A percentile compares a stretch with the other conserved stretches of the same genome.
Conservation (phyloP, 2,113 vertebrate genomes). For the Aramus guarauna region DNA sequence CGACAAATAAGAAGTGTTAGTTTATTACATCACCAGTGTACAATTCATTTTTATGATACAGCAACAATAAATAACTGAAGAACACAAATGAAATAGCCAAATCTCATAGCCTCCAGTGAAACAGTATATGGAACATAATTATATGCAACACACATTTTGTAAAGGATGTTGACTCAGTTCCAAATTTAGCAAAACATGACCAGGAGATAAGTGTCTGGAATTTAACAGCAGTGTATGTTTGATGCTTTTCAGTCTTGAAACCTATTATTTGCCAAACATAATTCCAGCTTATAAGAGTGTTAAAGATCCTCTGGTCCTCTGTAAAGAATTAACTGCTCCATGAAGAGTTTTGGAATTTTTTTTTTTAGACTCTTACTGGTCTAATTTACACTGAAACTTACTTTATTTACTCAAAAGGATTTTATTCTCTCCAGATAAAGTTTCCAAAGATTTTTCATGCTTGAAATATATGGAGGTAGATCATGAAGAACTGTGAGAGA, state of each 20-base stretch:
- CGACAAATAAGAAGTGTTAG: neutral
- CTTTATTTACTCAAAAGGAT: neutral
- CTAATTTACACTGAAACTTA: neutral
- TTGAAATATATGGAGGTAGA: neutral
- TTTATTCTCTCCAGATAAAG: neutral
- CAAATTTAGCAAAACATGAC: neutral
- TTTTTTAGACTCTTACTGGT: neutral
- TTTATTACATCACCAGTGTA: neutral
- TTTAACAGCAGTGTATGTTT: neutral
- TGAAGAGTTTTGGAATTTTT: neutral
- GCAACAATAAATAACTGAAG: neutral
- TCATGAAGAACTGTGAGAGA: neutral
- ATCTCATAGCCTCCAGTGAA: neutral
- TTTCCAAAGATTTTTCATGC: neutral
- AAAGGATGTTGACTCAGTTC: constrained; percentile 5
- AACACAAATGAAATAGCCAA: neutral
- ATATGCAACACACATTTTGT: neutral
- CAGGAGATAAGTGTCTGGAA: neutral
- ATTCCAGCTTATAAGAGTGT: neutral
- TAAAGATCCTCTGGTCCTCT: neutral
- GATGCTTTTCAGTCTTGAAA: neutral
- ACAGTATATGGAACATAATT: neutral
- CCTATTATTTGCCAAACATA: neutral
- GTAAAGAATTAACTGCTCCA: neutral
- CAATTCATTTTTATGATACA: neutral